phyloP scores from a whole-genome alignment of 2,888 invertebrate genomes.

The Watsonalla cultraria region DNA sequence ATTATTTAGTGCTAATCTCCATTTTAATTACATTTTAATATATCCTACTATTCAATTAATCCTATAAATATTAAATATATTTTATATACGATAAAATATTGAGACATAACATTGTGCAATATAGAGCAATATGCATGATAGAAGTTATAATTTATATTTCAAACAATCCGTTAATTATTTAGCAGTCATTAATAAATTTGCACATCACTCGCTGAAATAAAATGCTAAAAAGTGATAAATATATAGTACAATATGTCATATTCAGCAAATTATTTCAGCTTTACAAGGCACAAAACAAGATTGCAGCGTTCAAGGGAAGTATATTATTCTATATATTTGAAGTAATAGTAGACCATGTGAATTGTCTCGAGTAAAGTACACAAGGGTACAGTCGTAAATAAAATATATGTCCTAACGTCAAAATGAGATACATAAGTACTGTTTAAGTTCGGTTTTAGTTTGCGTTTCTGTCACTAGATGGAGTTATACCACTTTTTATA shows the following conservation, averaged over 20 bases:
- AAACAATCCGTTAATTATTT: conserved; percentile 67
- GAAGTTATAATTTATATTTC: conserved; percentile 50
- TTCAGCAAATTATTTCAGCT: conserved; percentile 47
- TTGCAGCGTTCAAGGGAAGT: conserved; percentile 18
- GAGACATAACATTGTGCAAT: conserved; percentile 76
- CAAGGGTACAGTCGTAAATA: neutral
- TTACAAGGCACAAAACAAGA: conserved; percentile 71
- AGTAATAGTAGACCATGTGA: neutral
- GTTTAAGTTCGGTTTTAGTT: too few relatives aligned
- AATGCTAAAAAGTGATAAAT: conserved; percentile 37
- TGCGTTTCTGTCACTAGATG: too few relatives aligned
- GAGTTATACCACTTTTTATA: too few relatives aligned
- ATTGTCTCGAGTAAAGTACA: neutral
- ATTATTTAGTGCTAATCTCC: too few relatives aligned
- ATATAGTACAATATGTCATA: conserved; percentile 14
- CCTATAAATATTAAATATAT: conserved; percentile 48
- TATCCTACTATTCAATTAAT: conserved; percentile 25
- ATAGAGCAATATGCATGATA: conserved; percentile 64
- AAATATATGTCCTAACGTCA: too few relatives aligned
- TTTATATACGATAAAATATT: conserved; percentile 69
- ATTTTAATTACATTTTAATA: neutral
- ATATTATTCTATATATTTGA: neutral
- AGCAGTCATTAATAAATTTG: conserved; percentile 65
- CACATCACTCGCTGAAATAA: conserved; percentile 58
- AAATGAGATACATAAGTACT: too few relatives aligned